phyloP scores from a whole-genome alignment of 2,797 vertebrate species.

The Enteromius unitaeniatus region DNA sequence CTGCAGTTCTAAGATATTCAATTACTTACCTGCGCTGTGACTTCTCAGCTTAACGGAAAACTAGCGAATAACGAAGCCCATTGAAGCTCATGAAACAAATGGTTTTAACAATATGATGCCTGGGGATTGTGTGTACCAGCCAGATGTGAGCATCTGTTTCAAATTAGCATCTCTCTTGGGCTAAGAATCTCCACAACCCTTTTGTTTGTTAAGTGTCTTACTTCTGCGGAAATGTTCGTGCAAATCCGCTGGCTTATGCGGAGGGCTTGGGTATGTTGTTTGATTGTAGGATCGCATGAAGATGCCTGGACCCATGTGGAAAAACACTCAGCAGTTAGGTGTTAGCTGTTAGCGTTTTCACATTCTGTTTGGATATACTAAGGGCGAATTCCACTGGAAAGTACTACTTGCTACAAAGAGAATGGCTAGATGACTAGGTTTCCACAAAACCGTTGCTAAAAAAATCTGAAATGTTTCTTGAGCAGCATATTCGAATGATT shows the following conservation, averaged over 20 bases:
- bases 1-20: constrained; percentile 4
- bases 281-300: constrained; percentile 42
- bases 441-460: neutral
- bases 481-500: neutral
- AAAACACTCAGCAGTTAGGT: constrained; percentile 43
- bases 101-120: constrained; percentile 24
- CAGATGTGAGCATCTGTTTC: constrained; percentile 27
- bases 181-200: constrained; percentile 37
- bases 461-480: neutral
- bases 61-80: neutral
- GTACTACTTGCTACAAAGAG: neutral
- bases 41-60: constrained; percentile 2
- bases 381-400: constrained; percentile 32
- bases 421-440: neutral
- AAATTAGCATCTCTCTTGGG: constrained; percentile 19
- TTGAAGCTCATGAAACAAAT: constrained; percentile 18
- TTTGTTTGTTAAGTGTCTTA: constrained; percentile 43
- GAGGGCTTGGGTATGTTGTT: neutral
- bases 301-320: constrained; percentile 40
- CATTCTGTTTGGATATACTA: constrained; percentile 54
- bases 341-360: constrained; percentile 45
- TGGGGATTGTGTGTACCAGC: constrained; percentile 5
- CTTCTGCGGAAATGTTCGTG: constrained; percentile 37
- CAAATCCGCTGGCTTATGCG: constrained; percentile 10
- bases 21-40: constrained; percentile 21